phyloP scores from a whole-genome alignment of 2,113 vertebrate genomes.

The Columbina picui region DNA sequence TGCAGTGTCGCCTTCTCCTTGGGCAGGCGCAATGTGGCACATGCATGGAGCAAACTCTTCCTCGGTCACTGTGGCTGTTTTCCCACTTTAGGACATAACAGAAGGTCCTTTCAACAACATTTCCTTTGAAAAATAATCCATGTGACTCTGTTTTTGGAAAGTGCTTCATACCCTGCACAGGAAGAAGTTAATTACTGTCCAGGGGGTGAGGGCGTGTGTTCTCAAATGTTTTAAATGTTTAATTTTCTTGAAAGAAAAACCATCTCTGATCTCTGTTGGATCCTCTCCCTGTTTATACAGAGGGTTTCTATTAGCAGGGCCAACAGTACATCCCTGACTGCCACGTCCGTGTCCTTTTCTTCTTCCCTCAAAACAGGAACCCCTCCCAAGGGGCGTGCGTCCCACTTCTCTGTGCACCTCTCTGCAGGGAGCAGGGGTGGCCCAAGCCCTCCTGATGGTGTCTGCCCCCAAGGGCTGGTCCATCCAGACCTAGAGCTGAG shows the following conservation, averaged over 20 bases:
- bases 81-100: conserved; percentile 68
- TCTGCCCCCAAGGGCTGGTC: not conserved
- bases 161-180: conserved; percentile 72
- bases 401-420: not conserved
- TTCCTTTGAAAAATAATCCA: conserved; percentile 85
- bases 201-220: conserved; percentile 70
- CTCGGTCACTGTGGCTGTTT: conserved; percentile 29
- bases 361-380: conserved; percentile 67
- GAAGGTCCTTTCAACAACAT: conserved; percentile 77
- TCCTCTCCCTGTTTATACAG: conserved; percentile 73
- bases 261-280: conserved; percentile 73
- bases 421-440: not conserved
- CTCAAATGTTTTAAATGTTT: conserved; percentile 75
- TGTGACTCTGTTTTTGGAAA: conserved; percentile 80
- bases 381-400: conserved; percentile 39
- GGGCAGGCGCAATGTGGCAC: not conserved
- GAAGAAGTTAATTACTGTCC: conserved; percentile 82
- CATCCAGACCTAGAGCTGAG: not conserved
- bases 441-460: not conserved
- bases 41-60: conserved; percentile 11
- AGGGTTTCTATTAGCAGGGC: conserved; percentile 76
- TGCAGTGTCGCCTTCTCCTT: not conserved
- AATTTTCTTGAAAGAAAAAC: conserved; percentile 77
- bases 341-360: conserved; percentile 43
- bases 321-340: conserved; percentile 45